Evolutionary conservation across 1,140 invertebrate genomes (phyloP).

Genomic region (Scaptomyza hsui): DNA sequence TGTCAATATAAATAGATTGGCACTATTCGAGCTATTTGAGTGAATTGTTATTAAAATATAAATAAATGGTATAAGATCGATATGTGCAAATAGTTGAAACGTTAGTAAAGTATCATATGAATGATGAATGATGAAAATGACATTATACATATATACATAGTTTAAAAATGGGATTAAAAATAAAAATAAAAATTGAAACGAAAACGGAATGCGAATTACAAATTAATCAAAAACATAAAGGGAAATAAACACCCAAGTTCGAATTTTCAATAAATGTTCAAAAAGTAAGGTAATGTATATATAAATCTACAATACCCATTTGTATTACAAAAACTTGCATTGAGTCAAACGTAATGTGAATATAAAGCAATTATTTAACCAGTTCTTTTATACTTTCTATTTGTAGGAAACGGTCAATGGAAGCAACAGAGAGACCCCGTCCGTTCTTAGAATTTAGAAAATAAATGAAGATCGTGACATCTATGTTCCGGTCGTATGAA

Average conservation of each 20-base stretch:
- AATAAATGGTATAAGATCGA: constrained; percentile 71
- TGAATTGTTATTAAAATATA: constrained; percentile 83
- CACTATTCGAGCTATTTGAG: constrained; percentile 80
- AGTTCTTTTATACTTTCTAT: constrained; percentile 44
- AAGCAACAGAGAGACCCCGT: constrained; percentile 25
- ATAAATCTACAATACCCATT: constrained; percentile 1
- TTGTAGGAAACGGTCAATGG: constrained; percentile 37
- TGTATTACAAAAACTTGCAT: constrained; percentile 31
- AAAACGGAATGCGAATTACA: constrained; percentile 55
- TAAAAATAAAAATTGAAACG: constrained; percentile 65
- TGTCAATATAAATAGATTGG: constrained; percentile 74
- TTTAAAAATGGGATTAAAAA: constrained; percentile 79
- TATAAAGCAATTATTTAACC: constrained; percentile 33
- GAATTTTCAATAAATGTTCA: constrained; percentile 63
- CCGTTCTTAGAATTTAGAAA: constrained; percentile 68
- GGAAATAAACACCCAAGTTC: constrained; percentile 63
- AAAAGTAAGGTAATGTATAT: constrained; percentile 21
- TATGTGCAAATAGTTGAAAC: constrained; percentile 58
- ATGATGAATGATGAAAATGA: constrained; percentile 69
- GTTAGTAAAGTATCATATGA: constrained; percentile 80
- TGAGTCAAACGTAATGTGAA: constrained; percentile 17
- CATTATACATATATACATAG: constrained; percentile 82
- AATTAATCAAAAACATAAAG: constrained; percentile 37
- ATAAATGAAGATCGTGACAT: constrained; percentile 41
- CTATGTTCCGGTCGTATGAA: constrained; percentile 25